Conservation (phyloP, 1,140 invertebrate species). For the Pentalonia nigronervosa region DNA sequence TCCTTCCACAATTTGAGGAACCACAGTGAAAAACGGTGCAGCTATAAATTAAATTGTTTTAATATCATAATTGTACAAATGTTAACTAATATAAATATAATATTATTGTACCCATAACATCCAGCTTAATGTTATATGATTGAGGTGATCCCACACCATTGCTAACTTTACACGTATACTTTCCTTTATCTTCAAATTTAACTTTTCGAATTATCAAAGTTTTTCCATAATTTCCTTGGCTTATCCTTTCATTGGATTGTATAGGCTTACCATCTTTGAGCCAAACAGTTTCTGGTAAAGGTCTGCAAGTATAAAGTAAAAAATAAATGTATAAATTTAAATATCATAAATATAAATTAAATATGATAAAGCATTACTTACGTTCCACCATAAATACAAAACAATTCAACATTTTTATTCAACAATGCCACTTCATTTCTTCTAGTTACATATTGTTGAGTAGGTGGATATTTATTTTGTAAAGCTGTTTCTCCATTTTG, state of each 20-base stretch:
- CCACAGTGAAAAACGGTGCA: conserved; percentile 90
- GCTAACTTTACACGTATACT: conserved; percentile 88
- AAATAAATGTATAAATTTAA: not conserved
- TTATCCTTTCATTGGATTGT: conserved; percentile 76
- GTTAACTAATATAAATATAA: not conserved
- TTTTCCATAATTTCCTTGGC: conserved; percentile 90
- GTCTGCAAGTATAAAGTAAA: conserved; percentile 65
- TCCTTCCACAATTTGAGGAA: conserved; percentile 86
- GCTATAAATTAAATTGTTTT: conserved; percentile 67
- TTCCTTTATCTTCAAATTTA: conserved; percentile 84
- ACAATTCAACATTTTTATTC: conserved; percentile 82
- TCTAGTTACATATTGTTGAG: conserved; percentile 82
- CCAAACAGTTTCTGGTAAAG: conserved; percentile 84
- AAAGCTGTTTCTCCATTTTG: conserved; percentile 77
- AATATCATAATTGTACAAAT: not conserved
- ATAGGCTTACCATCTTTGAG: conserved; percentile 77
- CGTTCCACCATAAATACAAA: conserved; percentile 91
- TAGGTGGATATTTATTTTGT: conserved; percentile 79
- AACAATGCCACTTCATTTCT: conserved; percentile 84
- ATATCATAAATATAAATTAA: not conserved
- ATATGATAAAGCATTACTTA: conserved; percentile 62
- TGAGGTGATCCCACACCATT: conserved; percentile 86
- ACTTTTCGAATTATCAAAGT: conserved; percentile 86
- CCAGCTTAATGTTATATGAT: conserved; percentile 83
- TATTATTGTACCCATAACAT: conserved; percentile 72